These are phyloP conservation scores for Serrognathus titanus DNA, from an alignment of 2,888 invertebrate species.

Conservation along the genomic window DNA sequence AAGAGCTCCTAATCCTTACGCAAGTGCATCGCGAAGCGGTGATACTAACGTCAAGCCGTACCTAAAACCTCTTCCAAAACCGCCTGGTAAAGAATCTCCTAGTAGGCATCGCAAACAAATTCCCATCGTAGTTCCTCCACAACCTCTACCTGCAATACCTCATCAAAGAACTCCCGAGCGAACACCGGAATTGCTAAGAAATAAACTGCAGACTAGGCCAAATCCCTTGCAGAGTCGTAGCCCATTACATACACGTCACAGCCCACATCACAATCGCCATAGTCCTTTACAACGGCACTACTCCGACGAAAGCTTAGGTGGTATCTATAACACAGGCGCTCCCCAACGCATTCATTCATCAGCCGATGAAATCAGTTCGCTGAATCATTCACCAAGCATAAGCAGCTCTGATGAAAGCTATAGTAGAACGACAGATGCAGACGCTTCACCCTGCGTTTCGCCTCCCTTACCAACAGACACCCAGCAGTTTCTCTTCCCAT, in stretches of 20 bases:
- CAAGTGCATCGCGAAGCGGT: slow-evolving; percentile 27
- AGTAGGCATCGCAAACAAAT: slow-evolving; percentile 37
- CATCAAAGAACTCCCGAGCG: slow-evolving; percentile 37
- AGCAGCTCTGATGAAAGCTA: slow-evolving; percentile 84
- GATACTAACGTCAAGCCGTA: slow-evolving; percentile 49
- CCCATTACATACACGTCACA: slow-evolving; percentile 39
- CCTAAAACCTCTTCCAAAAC: slow-evolving; percentile 58
- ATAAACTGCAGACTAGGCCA: slow-evolving; percentile 41
- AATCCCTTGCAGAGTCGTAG: slow-evolving; percentile 38
- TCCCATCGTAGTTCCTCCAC: slow-evolving; percentile 34
- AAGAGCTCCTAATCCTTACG: slow-evolving; percentile 51
- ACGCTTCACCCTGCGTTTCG: slow-evolving; percentile 55
- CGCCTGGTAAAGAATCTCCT: slow-evolving; percentile 52
- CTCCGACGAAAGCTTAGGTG: slow-evolving; percentile 64
- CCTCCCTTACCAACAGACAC: slow-evolving; percentile 49
- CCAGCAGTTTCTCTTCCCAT: slow-evolving; percentile 60
- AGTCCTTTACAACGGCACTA: slow-evolving; percentile 60
- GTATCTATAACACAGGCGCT: slow-evolving; percentile 40
- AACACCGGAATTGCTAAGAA: slow-evolving; percentile 39
- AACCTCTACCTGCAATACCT: slow-evolving; percentile 28
- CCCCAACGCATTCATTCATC: slow-evolving; percentile 69
- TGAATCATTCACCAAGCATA: slow-evolving; percentile 77
- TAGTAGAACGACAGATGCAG: slow-evolving; percentile 74
- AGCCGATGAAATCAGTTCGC: slow-evolving; percentile 77
- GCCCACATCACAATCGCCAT: slow-evolving; percentile 43